Base-by-base conservation (phyloP, 2,113 vertebrate species). In the Archilochus colubris region DNA sequence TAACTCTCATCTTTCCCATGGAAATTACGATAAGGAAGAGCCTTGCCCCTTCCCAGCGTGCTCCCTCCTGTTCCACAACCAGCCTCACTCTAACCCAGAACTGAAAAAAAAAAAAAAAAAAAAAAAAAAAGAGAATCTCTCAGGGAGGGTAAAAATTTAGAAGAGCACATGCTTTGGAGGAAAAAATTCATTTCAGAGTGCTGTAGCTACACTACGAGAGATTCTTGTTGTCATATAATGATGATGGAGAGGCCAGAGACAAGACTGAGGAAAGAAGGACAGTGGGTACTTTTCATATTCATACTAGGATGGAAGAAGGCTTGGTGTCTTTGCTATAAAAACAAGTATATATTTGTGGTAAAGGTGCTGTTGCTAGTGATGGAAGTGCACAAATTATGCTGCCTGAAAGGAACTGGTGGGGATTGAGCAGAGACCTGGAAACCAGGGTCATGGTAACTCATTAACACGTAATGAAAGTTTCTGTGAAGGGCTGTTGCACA, bases 401-500 rank as follows among this genome's bases (percentile, higher is more conserved):
- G 66, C 36, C 30, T 82, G 38, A 82, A 66, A 75, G 27, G 14
- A 91, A 27, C 24, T 36, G 30, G 12, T 64, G n/a, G 55, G 75
- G 51, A 68, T 6, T 84, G 66, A 89, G 44, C 3, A 30, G 30
- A 76, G 55, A 63, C 33, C 54, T 82, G 54, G 74, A 86, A 89
- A 50, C 18, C 38, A 73, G 14, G 31, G 58, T 72, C 66, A 30
- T 1, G 9, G 79, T 88, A 89, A 85, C 38, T 80, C 74, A 88
- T 69, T 76, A 88, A 62, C 28, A 66, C 5, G 0, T 50, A 80
- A 48, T 0, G 0, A 64, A 89, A 62, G 43, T 9, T 58, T 43
- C 80, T 87, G 58, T 62, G 59, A 73, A 80, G 70, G 55, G 46
- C 53, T 31, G 14, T 25, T 77, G 48, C 51, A 82, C 31, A 20